These are phyloP conservation scores for Palythoa grandis DNA, from an alignment of 92 coral and sea anemone species.

Conservation along the genomic window DNA sequence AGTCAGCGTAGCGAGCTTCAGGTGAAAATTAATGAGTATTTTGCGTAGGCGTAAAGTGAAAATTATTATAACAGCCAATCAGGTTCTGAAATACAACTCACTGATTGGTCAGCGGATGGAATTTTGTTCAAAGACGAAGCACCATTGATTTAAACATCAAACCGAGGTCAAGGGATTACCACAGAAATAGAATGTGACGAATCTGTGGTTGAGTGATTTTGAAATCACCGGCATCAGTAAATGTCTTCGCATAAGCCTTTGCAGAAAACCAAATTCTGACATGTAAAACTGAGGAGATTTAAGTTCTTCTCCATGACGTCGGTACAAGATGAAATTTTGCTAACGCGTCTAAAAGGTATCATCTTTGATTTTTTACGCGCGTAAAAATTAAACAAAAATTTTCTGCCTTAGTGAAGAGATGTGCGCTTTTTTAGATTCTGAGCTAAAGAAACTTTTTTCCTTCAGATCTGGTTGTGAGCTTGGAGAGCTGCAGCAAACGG, in stretches of 20 bases:
- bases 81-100: not conserved
- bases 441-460: not conserved
- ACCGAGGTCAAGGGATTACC: constrained; percentile 13
- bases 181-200: not conserved
- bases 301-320: constrained; percentile 40
- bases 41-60: constrained; percentile 1
- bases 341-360: constrained; percentile 75
- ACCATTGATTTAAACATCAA: not conserved
- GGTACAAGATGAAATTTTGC: constrained; percentile 66
- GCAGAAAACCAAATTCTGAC: not conserved
- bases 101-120: constrained; percentile 29
- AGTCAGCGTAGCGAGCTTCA: too few relatives aligned
- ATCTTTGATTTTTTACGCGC: constrained; percentile 14
- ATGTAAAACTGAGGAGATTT: not conserved
- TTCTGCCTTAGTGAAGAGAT: constrained; percentile 65
- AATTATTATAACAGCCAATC: not conserved
- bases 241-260: not conserved
- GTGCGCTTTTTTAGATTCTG: constrained; percentile 27
- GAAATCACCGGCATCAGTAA: constrained; percentile 16
- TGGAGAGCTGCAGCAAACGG: constrained; percentile 76
- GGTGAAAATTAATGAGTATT: not conserved
- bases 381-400: not conserved
- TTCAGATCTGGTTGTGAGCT: constrained; percentile 63
- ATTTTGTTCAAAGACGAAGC: not conserved
- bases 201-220: not conserved